phyloP scores from a whole-genome alignment of 2,888 invertebrate species.

The Trichopoda pennipes region DNA sequence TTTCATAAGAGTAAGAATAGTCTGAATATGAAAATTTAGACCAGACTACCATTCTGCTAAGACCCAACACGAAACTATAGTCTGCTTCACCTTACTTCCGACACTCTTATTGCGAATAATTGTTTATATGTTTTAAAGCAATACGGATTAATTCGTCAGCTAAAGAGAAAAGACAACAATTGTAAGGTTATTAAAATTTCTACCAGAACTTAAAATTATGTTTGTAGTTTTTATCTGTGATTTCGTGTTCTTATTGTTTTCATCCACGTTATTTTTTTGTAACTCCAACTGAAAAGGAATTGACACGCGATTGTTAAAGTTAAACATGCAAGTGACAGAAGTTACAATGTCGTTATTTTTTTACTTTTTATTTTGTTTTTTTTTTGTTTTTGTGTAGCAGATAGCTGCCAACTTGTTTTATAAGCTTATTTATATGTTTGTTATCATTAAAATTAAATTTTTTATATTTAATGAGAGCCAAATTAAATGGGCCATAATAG shows the following conservation, averaged over 20 bases:
- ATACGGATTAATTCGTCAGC: no score
- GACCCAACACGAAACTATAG: no score
- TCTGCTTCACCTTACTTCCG: no score
- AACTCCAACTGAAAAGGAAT: conserved; percentile 72
- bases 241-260: conserved; percentile 51
- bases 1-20: no score
- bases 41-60: no score
- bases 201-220: conserved; percentile 17
- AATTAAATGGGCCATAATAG: conserved; percentile 1
- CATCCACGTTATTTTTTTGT: conserved; percentile 48
- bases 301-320: conserved; percentile 76
- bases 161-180: no score
- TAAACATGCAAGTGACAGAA: conserved; percentile 73
- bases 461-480: conserved; percentile 36
- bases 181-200: neutral
- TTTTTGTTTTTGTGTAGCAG: conserved; percentile 18
- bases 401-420: conserved; percentile 1
- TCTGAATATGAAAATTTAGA: no score
- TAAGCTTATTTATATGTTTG: conserved; percentile 22
- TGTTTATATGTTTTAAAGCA: no score
- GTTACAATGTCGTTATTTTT: conserved; percentile 69
- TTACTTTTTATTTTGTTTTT: conserved; percentile 26
- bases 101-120: no score
- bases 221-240: conserved; percentile 62
- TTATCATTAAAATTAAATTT: conserved; percentile 50